Evolutionary conservation across 2,113 vertebrate species (phyloP).

Genomic region (Merops nubicus): DNA sequence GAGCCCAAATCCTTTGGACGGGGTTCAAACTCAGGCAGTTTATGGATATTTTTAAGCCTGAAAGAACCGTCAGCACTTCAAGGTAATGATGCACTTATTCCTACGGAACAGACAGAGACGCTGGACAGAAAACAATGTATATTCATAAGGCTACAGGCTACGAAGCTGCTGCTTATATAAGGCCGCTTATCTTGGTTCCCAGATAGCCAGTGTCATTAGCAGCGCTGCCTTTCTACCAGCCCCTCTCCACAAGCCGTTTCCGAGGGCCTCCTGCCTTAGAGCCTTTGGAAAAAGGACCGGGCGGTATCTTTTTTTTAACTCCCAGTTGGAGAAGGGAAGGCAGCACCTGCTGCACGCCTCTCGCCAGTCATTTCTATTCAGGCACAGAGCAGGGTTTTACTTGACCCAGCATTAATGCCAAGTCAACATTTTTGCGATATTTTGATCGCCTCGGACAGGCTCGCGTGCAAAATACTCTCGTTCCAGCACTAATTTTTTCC

Average conservation of each 20-base stretch:
- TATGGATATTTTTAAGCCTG: slow-evolving; percentile 71
- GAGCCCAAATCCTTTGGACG: slow-evolving; percentile 74
- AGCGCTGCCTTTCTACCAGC: not conserved
- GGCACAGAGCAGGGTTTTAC: slow-evolving; percentile 21
- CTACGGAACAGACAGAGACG: slow-evolving; percentile 28
- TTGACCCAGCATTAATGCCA: slow-evolving; percentile 15
- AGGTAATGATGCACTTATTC: slow-evolving; percentile 68
- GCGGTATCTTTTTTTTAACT: not conserved
- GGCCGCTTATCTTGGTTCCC: slow-evolving; percentile 49
- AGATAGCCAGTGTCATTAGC: slow-evolving; percentile 23
- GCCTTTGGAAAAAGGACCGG: slow-evolving; percentile 49
- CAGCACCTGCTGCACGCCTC: slow-evolving; percentile 59
- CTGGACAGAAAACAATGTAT: slow-evolving; percentile 50
- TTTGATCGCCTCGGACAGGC: not conserved
- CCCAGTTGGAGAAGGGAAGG: slow-evolving; percentile 3
- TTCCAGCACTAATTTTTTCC: slow-evolving; percentile 6
- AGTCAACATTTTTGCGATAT: slow-evolving; percentile 35
- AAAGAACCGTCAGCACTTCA: slow-evolving; percentile 54
- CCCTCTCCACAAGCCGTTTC: slow-evolving; percentile 38
- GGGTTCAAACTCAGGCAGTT: slow-evolving; percentile 69
- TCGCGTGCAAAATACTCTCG: not conserved
- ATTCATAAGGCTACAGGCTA: slow-evolving; percentile 38
- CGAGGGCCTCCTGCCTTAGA: not conserved
- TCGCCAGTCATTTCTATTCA: not conserved
- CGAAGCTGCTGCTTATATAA: slow-evolving; percentile 52